Evolutionary conservation across 2,113 vertebrate species (phyloP).

Genomic region (Meriones unguiculatus): DNA sequence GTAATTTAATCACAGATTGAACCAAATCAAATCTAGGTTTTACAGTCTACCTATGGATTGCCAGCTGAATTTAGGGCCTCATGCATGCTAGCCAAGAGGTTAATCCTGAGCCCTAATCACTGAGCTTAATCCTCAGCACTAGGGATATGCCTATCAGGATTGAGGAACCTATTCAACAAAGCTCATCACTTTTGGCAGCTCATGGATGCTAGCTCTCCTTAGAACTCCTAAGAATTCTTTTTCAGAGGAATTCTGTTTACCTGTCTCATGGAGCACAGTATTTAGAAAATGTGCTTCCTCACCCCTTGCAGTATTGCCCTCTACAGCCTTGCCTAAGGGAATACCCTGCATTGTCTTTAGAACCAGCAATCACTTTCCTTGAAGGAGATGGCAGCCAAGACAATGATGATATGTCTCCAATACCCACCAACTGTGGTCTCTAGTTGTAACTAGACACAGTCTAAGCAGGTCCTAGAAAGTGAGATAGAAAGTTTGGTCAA

Average conservation of each 20-base stretch:
- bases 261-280: background rate
- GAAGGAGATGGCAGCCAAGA: background rate
- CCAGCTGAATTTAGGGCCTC: background rate
- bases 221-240: background rate
- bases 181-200: background rate
- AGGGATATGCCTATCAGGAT: background rate
- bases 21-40: background rate
- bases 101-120: background rate
- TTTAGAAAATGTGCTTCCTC: background rate
- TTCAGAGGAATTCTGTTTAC: constrained; percentile 28
- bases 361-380: background rate
- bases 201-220: background rate
- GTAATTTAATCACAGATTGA: constrained; percentile 17
- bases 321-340: background rate
- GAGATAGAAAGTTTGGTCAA: background rate
- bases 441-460: background rate
- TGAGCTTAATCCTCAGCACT: background rate
- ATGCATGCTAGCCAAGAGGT: background rate
- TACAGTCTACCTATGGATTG: background rate
- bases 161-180: constrained; percentile 9
- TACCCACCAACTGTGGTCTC: background rate
- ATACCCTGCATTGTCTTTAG: background rate
- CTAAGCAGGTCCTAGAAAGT: background rate
- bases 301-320: background rate
- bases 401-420: background rate